Percentiles rank a stretch among this genome's conserved stretches.
Evolutionary conservation across 2,888 invertebrate genomes (phyloP).

Genomic region (Agrotis puta): DNA sequence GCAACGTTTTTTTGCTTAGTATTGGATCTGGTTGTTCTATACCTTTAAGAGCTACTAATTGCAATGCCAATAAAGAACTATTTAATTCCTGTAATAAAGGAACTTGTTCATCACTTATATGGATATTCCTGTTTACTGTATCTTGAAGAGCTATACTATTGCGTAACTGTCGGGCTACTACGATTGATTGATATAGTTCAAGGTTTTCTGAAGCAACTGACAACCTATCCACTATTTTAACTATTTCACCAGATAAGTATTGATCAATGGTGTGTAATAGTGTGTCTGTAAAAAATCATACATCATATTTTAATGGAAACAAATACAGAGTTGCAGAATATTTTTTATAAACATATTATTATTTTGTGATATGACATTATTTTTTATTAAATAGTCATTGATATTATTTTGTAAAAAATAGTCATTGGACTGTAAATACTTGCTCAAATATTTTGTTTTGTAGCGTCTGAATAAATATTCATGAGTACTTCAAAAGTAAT

Average conservation of each 20-base stretch:
- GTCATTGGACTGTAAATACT: too few relatives aligned
- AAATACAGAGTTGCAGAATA: background rate
- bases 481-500: background rate
- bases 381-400: too few relatives aligned
- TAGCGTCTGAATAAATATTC: background rate
- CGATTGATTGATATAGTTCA: conserved; percentile 31
- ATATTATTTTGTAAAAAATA: too few relatives aligned
- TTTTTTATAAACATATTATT: background rate
- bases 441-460: too few relatives aligned
- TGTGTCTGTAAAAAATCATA: conserved; percentile 44
- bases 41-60: conserved; percentile 40
- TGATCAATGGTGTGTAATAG: conserved; percentile 33
- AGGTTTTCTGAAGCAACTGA: conserved; percentile 9
- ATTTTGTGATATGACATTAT: background rate
- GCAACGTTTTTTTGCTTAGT: conserved; percentile 21
- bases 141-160: conserved; percentile 9
- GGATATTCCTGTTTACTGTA: background rate
- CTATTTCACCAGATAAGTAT: conserved; percentile 26
- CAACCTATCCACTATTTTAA: conserved; percentile 17
- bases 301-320: background rate
- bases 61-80: conserved; percentile 38
- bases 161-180: conserved; percentile 24
- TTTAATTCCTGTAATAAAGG: conserved; percentile 29
- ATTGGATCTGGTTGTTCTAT: conserved; percentile 28
- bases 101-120: conserved; percentile 9